These are phyloP conservation scores for Atta colombica DNA, from an alignment of 1,140 invertebrate species.

Conservation along the genomic window DNA sequence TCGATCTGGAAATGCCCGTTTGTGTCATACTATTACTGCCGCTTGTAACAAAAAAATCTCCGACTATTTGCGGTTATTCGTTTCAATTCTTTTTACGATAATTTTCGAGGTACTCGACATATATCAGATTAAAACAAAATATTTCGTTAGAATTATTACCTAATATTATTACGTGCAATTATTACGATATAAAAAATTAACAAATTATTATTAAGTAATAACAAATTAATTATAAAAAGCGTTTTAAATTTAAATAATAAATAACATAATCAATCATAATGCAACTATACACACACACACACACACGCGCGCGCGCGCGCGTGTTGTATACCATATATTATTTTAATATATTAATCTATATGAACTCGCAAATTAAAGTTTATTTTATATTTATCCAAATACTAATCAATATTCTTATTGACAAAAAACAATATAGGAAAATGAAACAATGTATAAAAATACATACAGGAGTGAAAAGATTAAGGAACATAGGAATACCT, in stretches of 20 bases:
- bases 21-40: slow-evolving; percentile 34
- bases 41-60: background rate
- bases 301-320: too few relatives aligned
- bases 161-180: too few relatives aligned
- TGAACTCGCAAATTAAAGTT: background rate
- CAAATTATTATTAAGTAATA: background rate
- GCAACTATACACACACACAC: background rate
- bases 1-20: slow-evolving; percentile 32
- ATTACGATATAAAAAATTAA: background rate
- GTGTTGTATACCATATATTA: background rate
- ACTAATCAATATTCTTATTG: background rate
- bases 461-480: background rate
- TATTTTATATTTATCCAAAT: background rate
- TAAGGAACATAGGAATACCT: slow-evolving; percentile 15
- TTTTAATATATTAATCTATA: background rate
- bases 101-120: slow-evolving; percentile 15
- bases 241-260: background rate
- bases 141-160: background rate
- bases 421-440: background rate
- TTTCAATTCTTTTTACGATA: slow-evolving; percentile 26
- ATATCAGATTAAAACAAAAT: background rate
- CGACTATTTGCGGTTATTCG: background rate
- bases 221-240: too few relatives aligned
- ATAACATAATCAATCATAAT: background rate
- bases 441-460: slow-evolving; percentile 16